These are phyloP conservation scores for Aptenodytes forsteri DNA, from an alignment of 2,113 vertebrate species.

Conservation along the genomic window DNA sequence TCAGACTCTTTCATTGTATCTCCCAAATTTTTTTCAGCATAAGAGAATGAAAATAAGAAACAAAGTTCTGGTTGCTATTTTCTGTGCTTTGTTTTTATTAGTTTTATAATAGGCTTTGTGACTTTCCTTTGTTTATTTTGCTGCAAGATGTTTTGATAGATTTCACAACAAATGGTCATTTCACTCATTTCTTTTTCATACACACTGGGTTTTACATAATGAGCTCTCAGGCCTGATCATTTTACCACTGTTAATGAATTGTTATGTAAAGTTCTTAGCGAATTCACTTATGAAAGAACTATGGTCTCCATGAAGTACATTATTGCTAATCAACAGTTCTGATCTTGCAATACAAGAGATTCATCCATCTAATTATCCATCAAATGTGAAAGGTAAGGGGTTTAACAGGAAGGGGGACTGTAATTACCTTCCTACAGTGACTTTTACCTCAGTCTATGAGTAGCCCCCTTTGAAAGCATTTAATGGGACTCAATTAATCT, in stretches of 20 bases:
- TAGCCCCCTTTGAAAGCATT: neutral
- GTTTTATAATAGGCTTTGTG: neutral
- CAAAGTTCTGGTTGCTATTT: neutral
- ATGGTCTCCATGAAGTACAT: neutral
- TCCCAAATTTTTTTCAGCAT: neutral
- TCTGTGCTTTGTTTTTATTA: neutral
- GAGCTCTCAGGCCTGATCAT: neutral
- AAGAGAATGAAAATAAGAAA: neutral
- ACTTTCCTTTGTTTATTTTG: neutral
- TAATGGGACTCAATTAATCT: neutral
- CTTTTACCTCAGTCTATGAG: neutral
- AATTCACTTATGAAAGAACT: neutral
- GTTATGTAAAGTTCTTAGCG: neutral
- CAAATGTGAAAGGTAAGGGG: neutral
- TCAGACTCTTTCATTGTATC: neutral
- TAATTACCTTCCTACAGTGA: neutral
- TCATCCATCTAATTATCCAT: neutral
- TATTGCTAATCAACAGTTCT: neutral
- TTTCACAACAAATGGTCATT: neutral
- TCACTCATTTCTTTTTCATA: neutral
- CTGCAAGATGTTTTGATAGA: neutral
- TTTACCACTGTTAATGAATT: neutral
- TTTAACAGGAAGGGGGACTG: neutral
- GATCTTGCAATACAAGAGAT: neutral
- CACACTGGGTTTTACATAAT: neutral